These are phyloP conservation scores for Nephrotoma appendiculata DNA, from an alignment of 2,888 invertebrate species.

Conservation along the genomic window DNA sequence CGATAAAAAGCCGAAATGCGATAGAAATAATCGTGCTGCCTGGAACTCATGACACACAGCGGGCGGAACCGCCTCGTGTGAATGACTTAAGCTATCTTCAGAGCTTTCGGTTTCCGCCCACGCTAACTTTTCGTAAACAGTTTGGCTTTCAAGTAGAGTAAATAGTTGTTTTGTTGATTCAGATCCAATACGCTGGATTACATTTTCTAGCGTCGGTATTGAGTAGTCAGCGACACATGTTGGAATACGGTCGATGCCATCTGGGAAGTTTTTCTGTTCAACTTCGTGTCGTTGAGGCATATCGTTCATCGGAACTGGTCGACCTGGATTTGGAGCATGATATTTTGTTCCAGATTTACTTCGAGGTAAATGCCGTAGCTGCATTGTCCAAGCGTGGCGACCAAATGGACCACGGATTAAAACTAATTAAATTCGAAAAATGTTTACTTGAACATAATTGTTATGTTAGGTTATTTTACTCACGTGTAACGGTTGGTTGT, in stretches of 20 bases:
- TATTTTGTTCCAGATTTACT: constrained; percentile 55
- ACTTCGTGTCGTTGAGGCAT: constrained; percentile 46
- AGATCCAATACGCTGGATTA: constrained; percentile 41
- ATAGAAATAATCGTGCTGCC: constrained; percentile 85
- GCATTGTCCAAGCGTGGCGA: constrained; percentile 88
- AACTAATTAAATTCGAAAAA: constrained; percentile 35
- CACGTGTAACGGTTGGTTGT: constrained; percentile 70
- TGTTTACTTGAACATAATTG: not conserved
- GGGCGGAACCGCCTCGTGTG: constrained; percentile 64
- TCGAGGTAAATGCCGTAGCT: constrained; percentile 73
- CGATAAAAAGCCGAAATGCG: constrained; percentile 86
- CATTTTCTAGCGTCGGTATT: constrained; percentile 74
- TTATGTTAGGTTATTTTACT: constrained; percentile 12
- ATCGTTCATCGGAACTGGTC: constrained; percentile 66
- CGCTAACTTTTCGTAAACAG: constrained; percentile 40
- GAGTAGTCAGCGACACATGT: constrained; percentile 81
- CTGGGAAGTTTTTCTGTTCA: constrained; percentile 63
- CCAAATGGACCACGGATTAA: constrained; percentile 88
- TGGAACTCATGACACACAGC: constrained; percentile 83
- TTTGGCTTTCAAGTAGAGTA: constrained; percentile 57
- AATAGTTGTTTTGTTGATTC: constrained; percentile 44
- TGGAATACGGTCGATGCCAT: constrained; percentile 61
- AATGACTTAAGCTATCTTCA: constrained; percentile 33
- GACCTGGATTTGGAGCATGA: constrained; percentile 40
- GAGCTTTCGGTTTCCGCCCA: constrained; percentile 34